Base-by-base conservation (phyloP, 1,140 invertebrate genomes). In the Andrena cerasifolii region DNA sequence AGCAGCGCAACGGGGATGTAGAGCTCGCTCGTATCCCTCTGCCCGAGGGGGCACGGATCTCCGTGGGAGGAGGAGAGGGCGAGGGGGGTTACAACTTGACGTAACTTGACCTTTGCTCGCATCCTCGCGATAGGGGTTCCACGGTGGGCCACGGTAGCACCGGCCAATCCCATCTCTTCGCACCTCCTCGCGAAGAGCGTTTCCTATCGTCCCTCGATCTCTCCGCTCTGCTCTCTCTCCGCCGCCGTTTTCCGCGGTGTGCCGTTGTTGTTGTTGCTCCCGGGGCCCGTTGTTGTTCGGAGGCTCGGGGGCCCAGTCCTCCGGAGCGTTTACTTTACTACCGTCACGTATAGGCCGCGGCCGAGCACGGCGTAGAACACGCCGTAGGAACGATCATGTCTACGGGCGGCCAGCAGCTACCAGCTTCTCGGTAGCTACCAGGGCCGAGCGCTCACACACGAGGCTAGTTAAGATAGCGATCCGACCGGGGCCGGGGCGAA, bases 401-500 rank as follows among this genome's bases (percentile, higher is more conserved):
- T 73, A 73, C 51, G 70, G 70, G 70, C 68, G 33, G 21, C 28
- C 51, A 40, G 65, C 31, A 75, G 59, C 75, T 54, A 68, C 62
- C 62, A 53, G 54, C 28, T 33, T 43, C 14, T 45, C 71, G 71
- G 51, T 65, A 28, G 53, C 82, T 83, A 75, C 81, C 76, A 59
- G 71, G 26, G 45, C 33, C 71, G 56, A 40, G 61, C 45, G 75
- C 80, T 54, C 72, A 49, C 63, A 80, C 86, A 85, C 86, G 84
- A 85, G 87, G 86, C 87, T 90, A 89, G 86, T 90, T 88, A 89
- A 92, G 91, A 92, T 91, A 89, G 89, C 84, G 87, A 90, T 90
- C 91, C 90, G 76, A 82, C 49, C 51, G 79, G 71, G 65, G 62
- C 78, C 78, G 81, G 82, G 73, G 85, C 78, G 89, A 90, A 91